Evolutionary conservation across 2,888 invertebrate species (phyloP).

Genomic region (Drosophila melanosoma): DNA sequence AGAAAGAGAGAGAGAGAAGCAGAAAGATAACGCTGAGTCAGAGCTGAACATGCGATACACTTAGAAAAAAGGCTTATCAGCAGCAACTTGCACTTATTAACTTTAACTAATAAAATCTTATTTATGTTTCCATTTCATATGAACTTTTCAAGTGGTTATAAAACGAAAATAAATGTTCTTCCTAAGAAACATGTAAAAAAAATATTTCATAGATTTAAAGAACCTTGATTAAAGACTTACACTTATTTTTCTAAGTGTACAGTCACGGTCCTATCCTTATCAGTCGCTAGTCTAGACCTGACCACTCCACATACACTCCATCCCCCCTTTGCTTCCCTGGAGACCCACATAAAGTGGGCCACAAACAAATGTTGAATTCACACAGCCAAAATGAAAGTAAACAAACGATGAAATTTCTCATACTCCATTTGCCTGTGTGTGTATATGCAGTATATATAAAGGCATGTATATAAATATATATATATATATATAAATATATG

Average conservation of each 20-base stretch:
- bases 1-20: not conserved
- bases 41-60: conserved; percentile 19
- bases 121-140: not conserved
- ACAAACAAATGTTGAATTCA: conserved; percentile 38
- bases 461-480: not conserved
- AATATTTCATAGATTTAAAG: not conserved
- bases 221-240: too few species aligned
- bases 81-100: not conserved
- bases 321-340: not conserved
- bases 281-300: conserved; percentile 14
- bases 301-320: not conserved
- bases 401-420: conserved; percentile 52
- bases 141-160: not conserved
- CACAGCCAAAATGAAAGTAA: conserved; percentile 54
- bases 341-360: conserved; percentile 40
- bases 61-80: not conserved
- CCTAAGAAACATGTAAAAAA: not conserved
- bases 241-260: not conserved
- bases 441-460: conserved; percentile 8
- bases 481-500: conserved; percentile 6
- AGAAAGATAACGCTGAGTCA: conserved; percentile 29
- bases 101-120: not conserved
- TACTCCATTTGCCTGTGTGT: conserved; percentile 14
- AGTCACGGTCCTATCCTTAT: conserved; percentile 38
- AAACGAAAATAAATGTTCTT: not conserved